phyloP scores from a whole-genome alignment of 2,888 invertebrate species.

The Nesidiocoris tenuis region DNA sequence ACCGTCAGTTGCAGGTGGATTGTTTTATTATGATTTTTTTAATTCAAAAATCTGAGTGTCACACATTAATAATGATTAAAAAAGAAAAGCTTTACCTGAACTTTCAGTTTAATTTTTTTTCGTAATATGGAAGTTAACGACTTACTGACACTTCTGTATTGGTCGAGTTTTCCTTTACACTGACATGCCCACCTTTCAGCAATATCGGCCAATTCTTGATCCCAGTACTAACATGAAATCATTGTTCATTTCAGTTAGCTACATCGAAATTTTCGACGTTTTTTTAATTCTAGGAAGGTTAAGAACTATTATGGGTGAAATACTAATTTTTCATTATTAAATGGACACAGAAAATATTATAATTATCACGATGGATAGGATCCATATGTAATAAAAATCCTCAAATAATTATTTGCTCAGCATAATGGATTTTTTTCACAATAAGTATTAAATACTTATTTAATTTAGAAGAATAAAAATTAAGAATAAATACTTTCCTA shows the following conservation, averaged over 20 bases:
- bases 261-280: neutral
- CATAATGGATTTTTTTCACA: too few relatives aligned
- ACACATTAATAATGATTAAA: too few relatives aligned
- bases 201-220: constrained; percentile 22
- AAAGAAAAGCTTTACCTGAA: too few relatives aligned
- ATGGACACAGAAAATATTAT: neutral
- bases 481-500: too few relatives aligned
- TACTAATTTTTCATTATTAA: neutral
- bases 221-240: constrained; percentile 14
- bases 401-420: neutral
- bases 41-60: too few relatives aligned
- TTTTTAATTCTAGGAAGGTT: neutral
- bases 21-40: too few relatives aligned
- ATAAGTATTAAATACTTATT: too few relatives aligned
- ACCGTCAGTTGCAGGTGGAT: too few relatives aligned
- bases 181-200: constrained; percentile 23
- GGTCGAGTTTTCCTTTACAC: constrained; percentile 4
- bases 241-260: neutral
- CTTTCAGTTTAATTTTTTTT: too few relatives aligned
- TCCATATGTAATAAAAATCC: neutral
- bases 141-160: constrained; percentile 17
- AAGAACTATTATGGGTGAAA: neutral
- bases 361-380: neutral
- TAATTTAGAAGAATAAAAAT: too few relatives aligned
- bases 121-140: too few relatives aligned